Evolutionary conservation across 2,113 vertebrate genomes (phyloP).

Genomic region (Eleginops maclovinus): DNA sequence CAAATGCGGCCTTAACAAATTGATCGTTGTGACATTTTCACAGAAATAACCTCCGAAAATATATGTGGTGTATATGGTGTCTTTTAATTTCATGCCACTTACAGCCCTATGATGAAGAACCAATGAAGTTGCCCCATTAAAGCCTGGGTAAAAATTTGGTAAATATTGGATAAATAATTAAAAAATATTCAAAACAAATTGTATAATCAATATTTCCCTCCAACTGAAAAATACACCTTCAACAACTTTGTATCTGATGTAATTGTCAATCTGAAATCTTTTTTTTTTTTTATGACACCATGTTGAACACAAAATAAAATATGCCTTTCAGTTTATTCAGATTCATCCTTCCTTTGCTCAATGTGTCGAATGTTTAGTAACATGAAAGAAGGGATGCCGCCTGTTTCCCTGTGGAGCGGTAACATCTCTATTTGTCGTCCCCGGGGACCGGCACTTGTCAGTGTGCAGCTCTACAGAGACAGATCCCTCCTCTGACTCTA

Average conservation of each 20-base stretch:
- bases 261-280: not conserved
- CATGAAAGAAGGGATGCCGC: slow-evolving; percentile 67
- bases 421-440: slow-evolving; percentile 81
- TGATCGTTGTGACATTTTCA: not conserved
- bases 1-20: not conserved
- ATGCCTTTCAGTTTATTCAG: slow-evolving; percentile 22
- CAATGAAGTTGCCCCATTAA: not conserved
- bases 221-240: not conserved
- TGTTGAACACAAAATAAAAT: not conserved
- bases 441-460: slow-evolving; percentile 73
- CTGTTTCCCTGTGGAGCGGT: slow-evolving; percentile 68
- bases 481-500: slow-evolving; percentile 65
- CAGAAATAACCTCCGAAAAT: not conserved
- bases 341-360: slow-evolving; percentile 22
- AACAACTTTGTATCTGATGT: not conserved
- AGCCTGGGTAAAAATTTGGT: not conserved
- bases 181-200: not conserved
- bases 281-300: slow-evolving; percentile 14
- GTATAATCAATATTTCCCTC: not conserved
- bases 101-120: not conserved
- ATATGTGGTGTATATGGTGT: no score
- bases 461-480: slow-evolving; percentile 62
- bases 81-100: not conserved
- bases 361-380: slow-evolving; percentile 58
- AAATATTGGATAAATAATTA: not conserved